Evolutionary conservation across 2,888 invertebrate species (phyloP), one percentile per base, ranked within the genome.

Genomic region (Argyresthia albistria): DNA sequence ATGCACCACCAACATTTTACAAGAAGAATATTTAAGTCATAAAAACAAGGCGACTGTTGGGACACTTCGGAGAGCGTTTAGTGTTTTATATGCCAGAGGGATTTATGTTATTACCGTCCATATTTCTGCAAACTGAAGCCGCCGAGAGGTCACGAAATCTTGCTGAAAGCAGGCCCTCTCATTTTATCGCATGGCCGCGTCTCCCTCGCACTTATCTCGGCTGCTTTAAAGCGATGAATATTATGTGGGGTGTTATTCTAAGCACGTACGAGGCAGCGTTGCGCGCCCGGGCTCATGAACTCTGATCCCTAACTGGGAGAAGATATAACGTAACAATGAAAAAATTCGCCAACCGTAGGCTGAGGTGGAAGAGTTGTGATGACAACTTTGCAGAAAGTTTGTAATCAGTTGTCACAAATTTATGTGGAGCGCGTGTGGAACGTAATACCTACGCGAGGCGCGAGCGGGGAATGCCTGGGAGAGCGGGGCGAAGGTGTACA

Each of bases 31-130:
- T 73, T 68, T 63, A 62, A 62, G 59, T 66, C 70, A 67, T 78
- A 76, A 80, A 80, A 79, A 73, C 55, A 47, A 53, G 57, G 59
- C 57, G 74, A 72, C 61, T 62, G 64, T 56, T 70, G 70, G 80
- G 81, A 83, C 80, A 76, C 77, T 78, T 76, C 71, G 68, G 72
- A 69, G 78, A 80, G 75, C 86, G 84, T 87, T 88, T 87, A 88
- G 88, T 87, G 87, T 87, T 88, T 88, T 88, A 88, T 88, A 88
- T 84, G 83, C 86, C 80, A 74, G 79, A 81, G 77, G 86, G 87
- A 88, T 88, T 88, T 87, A 88, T 86, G 83, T 87, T 88, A 88
- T 87, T 88, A 82, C 87, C 79, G 74, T 77, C 83, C 87, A 88
- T 88, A 88, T 88, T 88, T 88, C 79, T 86, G 74, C 76, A 76